A percentile compares a stretch with the other conserved stretches of the same genome.
Evolutionary conservation across 2,888 invertebrate genomes (phyloP).

Genomic region (Salticus scenicus): DNA sequence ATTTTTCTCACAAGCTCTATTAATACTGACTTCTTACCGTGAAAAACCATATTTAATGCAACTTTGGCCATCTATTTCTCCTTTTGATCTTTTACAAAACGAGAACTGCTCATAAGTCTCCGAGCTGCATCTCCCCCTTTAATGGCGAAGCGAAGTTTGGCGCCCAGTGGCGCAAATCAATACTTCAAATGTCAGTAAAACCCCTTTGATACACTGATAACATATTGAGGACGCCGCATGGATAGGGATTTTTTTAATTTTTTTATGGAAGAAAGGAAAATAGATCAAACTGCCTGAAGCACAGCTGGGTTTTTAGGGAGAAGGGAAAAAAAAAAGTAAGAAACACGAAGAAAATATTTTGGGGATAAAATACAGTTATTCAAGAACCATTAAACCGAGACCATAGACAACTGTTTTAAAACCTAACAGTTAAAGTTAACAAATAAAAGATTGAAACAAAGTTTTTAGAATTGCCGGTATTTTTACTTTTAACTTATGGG

Average conservation of each 20-base stretch:
- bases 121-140: not conserved
- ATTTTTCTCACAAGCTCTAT: no score
- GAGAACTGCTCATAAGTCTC: not conserved
- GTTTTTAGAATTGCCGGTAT: no score
- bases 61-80: not conserved
- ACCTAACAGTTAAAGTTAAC: not conserved
- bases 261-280: conserved; percentile 30
- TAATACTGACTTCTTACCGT: no score
- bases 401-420: not conserved
- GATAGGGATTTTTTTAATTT: conserved; percentile 20
- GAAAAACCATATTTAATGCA: not conserved
- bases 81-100: not conserved
- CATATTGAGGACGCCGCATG: conserved; percentile 48
- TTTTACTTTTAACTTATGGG: no score
- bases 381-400: not conserved
- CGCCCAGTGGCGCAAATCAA: conserved; percentile 41
- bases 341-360: not conserved
- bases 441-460: not conserved
- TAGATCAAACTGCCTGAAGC: conserved; percentile 18
- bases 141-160: conserved; percentile 28
- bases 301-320: not conserved
- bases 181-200: conserved; percentile 63
- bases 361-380: conserved; percentile 4
- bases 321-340: not conserved
- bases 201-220: conserved; percentile 58